phyloP scores from a whole-genome alignment of 2,113 vertebrate species.

The Hippocampus mohnikei region DNA sequence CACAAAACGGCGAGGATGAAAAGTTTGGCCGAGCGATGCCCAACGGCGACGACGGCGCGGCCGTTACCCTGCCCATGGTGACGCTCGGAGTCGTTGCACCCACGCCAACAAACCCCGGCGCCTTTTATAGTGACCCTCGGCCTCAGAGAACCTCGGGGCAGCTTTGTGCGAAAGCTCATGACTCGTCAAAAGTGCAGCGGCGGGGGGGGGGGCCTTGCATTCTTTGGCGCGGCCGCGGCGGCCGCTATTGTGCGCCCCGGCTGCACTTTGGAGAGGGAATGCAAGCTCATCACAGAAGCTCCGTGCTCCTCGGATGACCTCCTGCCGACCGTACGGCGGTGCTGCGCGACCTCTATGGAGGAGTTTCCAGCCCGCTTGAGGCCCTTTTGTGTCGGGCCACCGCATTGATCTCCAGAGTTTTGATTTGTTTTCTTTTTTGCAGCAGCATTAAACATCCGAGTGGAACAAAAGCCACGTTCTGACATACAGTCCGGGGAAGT shows the following conservation, averaged over 20 bases:
- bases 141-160: constrained; percentile 28
- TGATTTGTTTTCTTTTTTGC: not conserved
- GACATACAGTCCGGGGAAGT: constrained; percentile 23
- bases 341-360: not conserved
- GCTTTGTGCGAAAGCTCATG: constrained; percentile 56
- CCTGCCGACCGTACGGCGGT: not conserved
- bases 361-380: constrained; percentile 1
- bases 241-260: constrained; percentile 31
- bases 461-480: constrained; percentile 35
- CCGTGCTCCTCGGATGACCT: not conserved
- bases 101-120: constrained; percentile 8
- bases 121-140: constrained; percentile 53
- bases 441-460: constrained; percentile 15
- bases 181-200: constrained; percentile 55
- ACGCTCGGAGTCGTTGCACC: constrained; percentile 12
- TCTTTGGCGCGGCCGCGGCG: constrained; percentile 31
- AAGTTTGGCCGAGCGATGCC: not conserved
- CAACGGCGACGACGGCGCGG: not conserved
- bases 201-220: constrained; percentile 22
- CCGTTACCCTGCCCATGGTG: constrained; percentile 65
- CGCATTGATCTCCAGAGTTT: not conserved
- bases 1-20: not conserved
- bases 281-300: constrained; percentile 15
- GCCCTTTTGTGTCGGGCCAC: not conserved
- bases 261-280: constrained; percentile 1